A percentile compares a stretch with the other conserved stretches of the same genome.
phyloP scores from a whole-genome alignment of 2,113 vertebrate species.

The Ictalurus punctatus region DNA sequence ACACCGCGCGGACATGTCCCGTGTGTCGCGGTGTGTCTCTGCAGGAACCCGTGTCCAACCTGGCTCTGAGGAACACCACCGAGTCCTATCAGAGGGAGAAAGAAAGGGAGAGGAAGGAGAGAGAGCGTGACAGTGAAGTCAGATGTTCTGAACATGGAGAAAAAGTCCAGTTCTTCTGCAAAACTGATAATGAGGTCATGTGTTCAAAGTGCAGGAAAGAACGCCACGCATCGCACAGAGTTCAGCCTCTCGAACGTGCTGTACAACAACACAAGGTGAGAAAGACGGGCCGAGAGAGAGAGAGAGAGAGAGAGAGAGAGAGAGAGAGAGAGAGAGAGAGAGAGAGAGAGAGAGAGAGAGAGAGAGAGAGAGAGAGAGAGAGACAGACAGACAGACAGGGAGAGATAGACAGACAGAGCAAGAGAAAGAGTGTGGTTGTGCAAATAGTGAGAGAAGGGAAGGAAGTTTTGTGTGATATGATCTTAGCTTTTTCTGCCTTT shows the following conservation, averaged over 20 bases:
- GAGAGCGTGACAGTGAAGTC: neutral
- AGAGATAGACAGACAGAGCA: neutral
- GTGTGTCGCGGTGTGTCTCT: neutral
- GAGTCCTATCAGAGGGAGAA: slow-evolving; percentile 36
- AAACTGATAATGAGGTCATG: neutral
- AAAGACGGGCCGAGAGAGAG: neutral
- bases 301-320: neutral
- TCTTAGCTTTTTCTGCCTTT: neutral
- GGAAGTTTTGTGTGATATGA: neutral
- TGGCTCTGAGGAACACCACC: slow-evolving; percentile 31
- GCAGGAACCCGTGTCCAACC: slow-evolving; percentile 24
- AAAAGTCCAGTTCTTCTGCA: slow-evolving; percentile 17
- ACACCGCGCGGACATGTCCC: slow-evolving; percentile 2
- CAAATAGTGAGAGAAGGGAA: neutral
- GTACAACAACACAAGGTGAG: slow-evolving; percentile 31
- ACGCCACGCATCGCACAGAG: neutral
- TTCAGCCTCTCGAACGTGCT: neutral
- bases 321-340: neutral
- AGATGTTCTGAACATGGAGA: slow-evolving; percentile 23
- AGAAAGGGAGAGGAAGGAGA: neutral
- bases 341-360: neutral
- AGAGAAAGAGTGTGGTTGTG: neutral
- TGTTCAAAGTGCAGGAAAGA: slow-evolving; percentile 5
- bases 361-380: neutral
- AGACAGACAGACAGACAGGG: neutral